Percentiles rank a stretch among this genome's conserved stretches.
Conservation (phyloP, 2,888 invertebrate genomes). For the Coelinius sp. region DNA sequence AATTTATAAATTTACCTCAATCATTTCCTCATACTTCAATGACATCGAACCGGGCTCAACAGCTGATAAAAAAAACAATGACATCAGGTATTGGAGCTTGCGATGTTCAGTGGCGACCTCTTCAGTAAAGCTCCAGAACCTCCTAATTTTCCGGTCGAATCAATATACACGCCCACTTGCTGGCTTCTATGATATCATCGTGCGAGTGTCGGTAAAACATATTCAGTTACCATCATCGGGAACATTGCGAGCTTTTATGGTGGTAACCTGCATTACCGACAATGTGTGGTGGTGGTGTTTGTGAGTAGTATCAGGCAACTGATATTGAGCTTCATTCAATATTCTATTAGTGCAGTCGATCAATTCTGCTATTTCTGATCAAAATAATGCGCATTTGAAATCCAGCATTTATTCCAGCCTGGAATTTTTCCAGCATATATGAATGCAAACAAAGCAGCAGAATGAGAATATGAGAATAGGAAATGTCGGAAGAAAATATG, state of each 20-base stretch:
- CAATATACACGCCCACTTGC: constrained; percentile 23
- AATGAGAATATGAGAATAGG: constrained; percentile 6
- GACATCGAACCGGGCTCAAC: not conserved
- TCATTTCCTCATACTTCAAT: not conserved
- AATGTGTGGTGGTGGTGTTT: no score
- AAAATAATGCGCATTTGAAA: no score
- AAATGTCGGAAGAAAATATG: constrained; percentile 22
- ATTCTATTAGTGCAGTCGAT: no score
- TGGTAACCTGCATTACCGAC: constrained; percentile 9
- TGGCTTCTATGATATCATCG: not conserved
- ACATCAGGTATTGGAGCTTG: no score
- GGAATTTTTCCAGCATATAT: not conserved
- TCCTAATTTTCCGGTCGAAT: constrained; percentile 19
- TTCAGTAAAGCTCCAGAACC: constrained; percentile 12
- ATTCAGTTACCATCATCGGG: not conserved
- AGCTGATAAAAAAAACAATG: no score
- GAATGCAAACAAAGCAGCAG: not conserved
- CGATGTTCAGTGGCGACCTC: constrained; percentile 36
- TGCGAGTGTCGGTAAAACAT: constrained; percentile 34
- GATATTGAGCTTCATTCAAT: no score
- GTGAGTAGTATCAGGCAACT: not conserved
- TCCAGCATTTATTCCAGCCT: not conserved
- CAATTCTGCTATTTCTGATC: no score
- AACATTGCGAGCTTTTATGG: not conserved
- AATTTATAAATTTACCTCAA: not conserved